Base-by-base conservation (phyloP, 2,113 vertebrate genomes). In the Cephalopholis sonnerati region DNA sequence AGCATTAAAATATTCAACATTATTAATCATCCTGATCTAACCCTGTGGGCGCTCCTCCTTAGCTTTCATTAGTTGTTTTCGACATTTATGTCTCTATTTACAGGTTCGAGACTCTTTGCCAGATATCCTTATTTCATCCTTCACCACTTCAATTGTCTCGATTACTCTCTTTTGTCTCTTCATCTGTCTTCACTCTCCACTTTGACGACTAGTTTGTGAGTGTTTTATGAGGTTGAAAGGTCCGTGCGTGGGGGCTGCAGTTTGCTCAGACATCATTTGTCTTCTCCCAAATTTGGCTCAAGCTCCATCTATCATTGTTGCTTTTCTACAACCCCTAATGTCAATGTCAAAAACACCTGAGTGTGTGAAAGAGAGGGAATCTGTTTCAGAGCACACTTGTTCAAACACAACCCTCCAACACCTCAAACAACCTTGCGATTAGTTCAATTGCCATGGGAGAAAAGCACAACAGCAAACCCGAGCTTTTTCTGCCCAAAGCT, bases 141-240 rank as follows among this genome's bases (percentile, higher is more conserved):
- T 63, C 39, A 36, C 39, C 32, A 58, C 20, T 7, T 68, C 32
- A 73, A 24, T 64, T 39, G 32, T 81, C 61, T 54, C 1, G 3
- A 70, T 72, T 67, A 50, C 24, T 20, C 7, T 27, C 32, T 9
- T 25, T 12, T 0, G 0, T 54, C 46, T 51, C 24, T 73, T 24
- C 55, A 63, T 75, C 74, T 74, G 55, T 68, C 62, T 67, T 66
- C 32, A 2, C 53, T 77, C 7, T 48, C n/a, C 25, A 55, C 44
- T 72, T 62, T 18, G n/a, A 25, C 2, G 7, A 50, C 20, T 72
- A 5, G 32, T 66, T 32, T 61, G n/a, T 16, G 8, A 61, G 58
- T 74, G 57, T 79, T 78, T 87, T 66, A 66, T 68, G 77, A 63
- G 84, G 74, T 85, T 25, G 41, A 67, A 82, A 85, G 57, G 58